Percentiles rank a stretch among this genome's conserved stretches.
These are phyloP conservation scores for Sphaeridia pumilis DNA, from an alignment of 2,888 invertebrate species.

Conservation along the genomic window DNA sequence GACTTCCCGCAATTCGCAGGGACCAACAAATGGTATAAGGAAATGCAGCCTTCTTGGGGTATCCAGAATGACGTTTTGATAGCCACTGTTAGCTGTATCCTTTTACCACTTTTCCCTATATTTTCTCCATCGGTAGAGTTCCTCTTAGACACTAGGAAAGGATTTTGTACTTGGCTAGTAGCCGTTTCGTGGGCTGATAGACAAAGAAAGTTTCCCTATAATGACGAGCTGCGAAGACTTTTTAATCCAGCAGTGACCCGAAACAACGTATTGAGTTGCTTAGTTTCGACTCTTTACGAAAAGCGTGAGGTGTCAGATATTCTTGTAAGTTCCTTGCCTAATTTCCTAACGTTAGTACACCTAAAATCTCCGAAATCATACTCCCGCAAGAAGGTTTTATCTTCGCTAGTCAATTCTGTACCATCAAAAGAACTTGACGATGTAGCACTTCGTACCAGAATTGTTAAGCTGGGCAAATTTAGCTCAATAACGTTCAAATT, in stretches of 20 bases:
- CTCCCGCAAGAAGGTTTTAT: conserved; percentile 11
- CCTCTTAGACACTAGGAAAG: no score
- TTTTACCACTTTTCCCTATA: no score
- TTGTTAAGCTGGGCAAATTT: conserved; percentile 16
- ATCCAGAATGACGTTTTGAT: no score
- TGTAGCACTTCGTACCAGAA: conserved; percentile 21
- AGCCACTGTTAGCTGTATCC: no score
- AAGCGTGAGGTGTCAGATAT: not conserved
- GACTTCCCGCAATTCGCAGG: no score
- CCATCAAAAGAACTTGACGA: conserved; percentile 25
- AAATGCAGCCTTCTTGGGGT: no score
- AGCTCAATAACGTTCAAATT: conserved; percentile 20
- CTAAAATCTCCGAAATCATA: conserved; percentile 5
- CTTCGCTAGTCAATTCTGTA: conserved; percentile 20
- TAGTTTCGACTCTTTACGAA: no score
- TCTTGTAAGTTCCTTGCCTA: no score
- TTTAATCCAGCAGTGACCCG: not conserved
- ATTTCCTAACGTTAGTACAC: conserved; percentile 9
- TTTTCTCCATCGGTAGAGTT: no score
- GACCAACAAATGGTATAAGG: no score
- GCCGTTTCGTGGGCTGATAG: not conserved
- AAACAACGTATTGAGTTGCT: no score
- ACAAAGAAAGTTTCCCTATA: conserved; percentile 5
- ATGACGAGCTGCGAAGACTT: not conserved
- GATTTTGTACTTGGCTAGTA: conserved; percentile 9